Percentiles rank a stretch among this genome's conserved stretches.
These are phyloP conservation scores for Pseudanteris insignis DNA, from an alignment of 2,888 invertebrate species.

Conservation along the genomic window DNA sequence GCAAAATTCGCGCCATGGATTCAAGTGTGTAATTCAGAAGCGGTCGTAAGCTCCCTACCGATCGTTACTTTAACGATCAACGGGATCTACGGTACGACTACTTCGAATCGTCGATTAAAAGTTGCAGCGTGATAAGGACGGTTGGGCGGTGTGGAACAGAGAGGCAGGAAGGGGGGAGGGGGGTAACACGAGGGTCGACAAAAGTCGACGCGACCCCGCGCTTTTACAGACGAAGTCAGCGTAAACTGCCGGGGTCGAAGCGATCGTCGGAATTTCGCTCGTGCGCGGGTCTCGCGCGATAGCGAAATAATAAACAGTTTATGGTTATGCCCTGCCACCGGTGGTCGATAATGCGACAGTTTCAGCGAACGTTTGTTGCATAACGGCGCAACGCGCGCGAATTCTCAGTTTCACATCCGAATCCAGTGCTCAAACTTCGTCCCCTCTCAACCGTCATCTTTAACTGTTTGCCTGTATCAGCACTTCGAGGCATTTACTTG, in stretches of 20 bases:
- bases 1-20: conserved; percentile 18
- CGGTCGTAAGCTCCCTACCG: conserved; percentile 6
- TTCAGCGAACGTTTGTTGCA: conserved; percentile 23
- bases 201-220: no score
- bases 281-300: not conserved
- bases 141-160: conserved; percentile 2
- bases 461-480: conserved; percentile 1
- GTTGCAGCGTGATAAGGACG: conserved; percentile 28
- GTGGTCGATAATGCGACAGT: conserved; percentile 39
- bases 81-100: conserved; percentile 28
- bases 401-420: no score
- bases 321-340: conserved; percentile 34
- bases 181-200: no score
- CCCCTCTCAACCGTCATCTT: no score
- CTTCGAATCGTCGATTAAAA: conserved; percentile 36
- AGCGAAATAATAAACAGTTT: conserved; percentile 39
- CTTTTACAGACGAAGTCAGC: not conserved
- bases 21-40: conserved; percentile 14
- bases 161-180: no score
- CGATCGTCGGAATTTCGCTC: conserved; percentile 30
- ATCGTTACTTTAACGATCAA: conserved; percentile 29
- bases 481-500: no score
- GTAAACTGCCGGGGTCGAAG: conserved; percentile 18
- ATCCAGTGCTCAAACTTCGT: no score
- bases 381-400: conserved; percentile 13